Conservation (phyloP, 1,140 invertebrate species). For the Heliconius melpomene region DNA sequence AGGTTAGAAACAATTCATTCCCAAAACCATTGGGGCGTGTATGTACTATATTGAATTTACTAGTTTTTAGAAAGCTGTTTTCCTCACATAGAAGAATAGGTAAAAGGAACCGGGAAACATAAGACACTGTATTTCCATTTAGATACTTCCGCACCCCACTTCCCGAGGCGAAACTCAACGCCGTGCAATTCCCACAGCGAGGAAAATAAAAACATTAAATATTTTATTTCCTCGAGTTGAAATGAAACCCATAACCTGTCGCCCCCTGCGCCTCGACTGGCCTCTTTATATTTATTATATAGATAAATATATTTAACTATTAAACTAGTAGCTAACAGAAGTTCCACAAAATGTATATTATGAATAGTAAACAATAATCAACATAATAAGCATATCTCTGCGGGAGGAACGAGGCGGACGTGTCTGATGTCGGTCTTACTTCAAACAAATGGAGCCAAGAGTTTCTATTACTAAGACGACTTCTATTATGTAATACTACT, state of each 20-base stretch:
- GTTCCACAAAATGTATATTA: neutral
- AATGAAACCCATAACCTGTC: too few species aligned
- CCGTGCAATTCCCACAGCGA: too few species aligned
- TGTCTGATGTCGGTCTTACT: neutral
- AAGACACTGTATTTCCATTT: too few species aligned
- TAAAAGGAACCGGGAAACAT: too few species aligned
- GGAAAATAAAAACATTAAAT: too few species aligned
- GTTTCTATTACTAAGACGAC: neutral
- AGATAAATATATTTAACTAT: neutral
- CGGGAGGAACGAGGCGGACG: neutral
- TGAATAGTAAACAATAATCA: neutral
- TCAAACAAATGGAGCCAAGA: neutral
- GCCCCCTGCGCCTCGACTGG: too few species aligned
- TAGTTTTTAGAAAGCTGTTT: too few species aligned
- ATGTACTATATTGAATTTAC: neutral
- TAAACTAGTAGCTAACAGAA: neutral
- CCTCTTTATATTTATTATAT: too few species aligned
- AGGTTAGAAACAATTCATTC: neutral
- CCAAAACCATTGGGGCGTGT: neutral
- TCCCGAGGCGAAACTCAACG: too few species aligned
- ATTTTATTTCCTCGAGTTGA: too few species aligned
- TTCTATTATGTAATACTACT: neutral
- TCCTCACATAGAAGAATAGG: too few species aligned
- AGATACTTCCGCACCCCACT: too few species aligned
- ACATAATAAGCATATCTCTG: neutral